These are phyloP conservation scores for Trachurus trachurus DNA, from an alignment of 2,797 vertebrate genomes.

Conservation along the genomic window DNA sequence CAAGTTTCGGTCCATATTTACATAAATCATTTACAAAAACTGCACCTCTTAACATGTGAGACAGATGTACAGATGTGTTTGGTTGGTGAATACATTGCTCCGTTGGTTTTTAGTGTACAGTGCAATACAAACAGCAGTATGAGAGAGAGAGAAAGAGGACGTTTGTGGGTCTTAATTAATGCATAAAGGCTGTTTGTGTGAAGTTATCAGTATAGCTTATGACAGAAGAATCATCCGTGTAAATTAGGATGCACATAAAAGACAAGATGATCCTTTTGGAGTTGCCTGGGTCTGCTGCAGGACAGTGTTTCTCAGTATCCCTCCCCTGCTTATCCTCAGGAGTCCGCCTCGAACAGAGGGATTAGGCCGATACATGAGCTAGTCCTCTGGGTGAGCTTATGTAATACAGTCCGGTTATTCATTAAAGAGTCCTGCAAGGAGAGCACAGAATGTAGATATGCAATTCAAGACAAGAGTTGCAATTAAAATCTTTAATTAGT, in stretches of 20 bases:
- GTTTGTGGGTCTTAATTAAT: conserved; percentile 45
- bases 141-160: background rate
- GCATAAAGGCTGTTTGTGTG: conserved; percentile 31
- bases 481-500: conserved; percentile 51
- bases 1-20: conserved; percentile 71
- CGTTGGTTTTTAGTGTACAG: conserved; percentile 15
- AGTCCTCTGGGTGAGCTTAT: conserved; percentile 45
- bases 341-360: conserved; percentile 62
- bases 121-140: conserved; percentile 44
- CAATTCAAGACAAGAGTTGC: conserved; percentile 33
- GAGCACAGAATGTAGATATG: conserved; percentile 42
- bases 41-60: conserved; percentile 49
- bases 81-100: conserved; percentile 26
- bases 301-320: conserved; percentile 72
- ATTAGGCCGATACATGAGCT: conserved; percentile 52
- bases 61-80: conserved; percentile 34
- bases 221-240: conserved; percentile 9
- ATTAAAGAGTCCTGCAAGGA: conserved; percentile 58
- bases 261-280: conserved; percentile 30
- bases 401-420: conserved; percentile 50
- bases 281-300: conserved; percentile 40
- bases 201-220: background rate
- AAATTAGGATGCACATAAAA: conserved; percentile 45
- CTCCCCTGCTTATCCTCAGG: conserved; percentile 47
- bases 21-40: conserved; percentile 69